A percentile compares a stretch with the other conserved stretches of the same genome.
phyloP scores from a whole-genome alignment of 2,113 vertebrate species.

The Jacana jacana region DNA sequence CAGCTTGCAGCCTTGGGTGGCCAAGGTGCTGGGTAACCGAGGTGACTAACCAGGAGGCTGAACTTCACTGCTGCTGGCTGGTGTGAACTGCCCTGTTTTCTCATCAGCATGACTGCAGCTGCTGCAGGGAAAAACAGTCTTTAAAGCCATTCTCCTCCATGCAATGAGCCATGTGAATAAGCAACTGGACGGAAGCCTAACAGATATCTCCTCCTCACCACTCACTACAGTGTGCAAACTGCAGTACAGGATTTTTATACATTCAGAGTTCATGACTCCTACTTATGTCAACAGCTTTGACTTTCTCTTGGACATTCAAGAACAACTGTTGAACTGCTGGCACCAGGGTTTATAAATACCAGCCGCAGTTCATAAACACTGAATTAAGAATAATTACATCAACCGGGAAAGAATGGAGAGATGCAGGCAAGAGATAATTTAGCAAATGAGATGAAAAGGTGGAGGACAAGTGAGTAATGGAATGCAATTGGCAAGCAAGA shows the following conservation, averaged over 20 bases:
- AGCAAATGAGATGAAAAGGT: background rate
- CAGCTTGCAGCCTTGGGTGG: background rate
- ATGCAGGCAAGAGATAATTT: background rate
- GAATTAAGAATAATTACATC: conserved; percentile 21
- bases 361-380: background rate
- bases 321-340: conserved; percentile 7
- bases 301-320: conserved; percentile 11
- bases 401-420: background rate
- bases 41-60: background rate
- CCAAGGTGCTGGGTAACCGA: rapidly evolving
- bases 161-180: background rate
- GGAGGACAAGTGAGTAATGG: background rate
- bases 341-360: conserved; percentile 21
- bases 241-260: background rate
- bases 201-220: background rate
- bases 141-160: background rate
- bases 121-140: background rate
- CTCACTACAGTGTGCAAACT: background rate
- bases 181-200: background rate
- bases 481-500: background rate
- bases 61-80: background rate
- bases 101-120: background rate
- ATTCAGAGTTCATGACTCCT: background rate
- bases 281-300: conserved; percentile 22
- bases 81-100: background rate